Evolutionary conservation across 2,797 vertebrate species (phyloP).

Genomic region (Ctenosaura bakeri): DNA sequence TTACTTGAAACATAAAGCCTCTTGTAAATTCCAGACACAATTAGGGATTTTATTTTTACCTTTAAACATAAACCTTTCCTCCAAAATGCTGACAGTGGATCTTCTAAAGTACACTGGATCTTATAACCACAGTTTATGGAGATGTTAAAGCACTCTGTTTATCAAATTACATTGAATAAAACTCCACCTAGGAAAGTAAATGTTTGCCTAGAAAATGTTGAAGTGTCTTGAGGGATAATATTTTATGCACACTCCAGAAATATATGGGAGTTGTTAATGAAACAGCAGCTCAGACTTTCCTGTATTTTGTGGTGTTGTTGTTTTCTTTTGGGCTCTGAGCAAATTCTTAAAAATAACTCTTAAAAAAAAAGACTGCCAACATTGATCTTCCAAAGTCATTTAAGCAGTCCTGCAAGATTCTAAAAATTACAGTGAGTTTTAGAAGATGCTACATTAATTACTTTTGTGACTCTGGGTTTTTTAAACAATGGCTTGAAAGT

Average conservation of each 20-base stretch:
- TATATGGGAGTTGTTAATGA: accelerated
- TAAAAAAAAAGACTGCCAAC: conserved; percentile 37
- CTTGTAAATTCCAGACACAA: conserved; percentile 24
- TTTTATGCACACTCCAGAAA: accelerated
- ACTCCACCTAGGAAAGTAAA: conserved; percentile 5
- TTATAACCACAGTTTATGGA: not conserved
- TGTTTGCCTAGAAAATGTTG: not conserved
- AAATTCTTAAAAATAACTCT: not conserved
- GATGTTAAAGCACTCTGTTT: not conserved
- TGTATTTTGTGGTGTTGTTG: not conserved
- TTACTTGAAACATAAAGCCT: conserved; percentile 27
- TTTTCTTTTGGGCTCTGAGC: conserved; percentile 2
- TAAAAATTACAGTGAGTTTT: conserved; percentile 42
- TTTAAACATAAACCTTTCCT: conserved; percentile 10
- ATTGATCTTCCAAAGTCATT: conserved; percentile 32
- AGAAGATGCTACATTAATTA: conserved; percentile 63
- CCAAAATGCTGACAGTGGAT: conserved; percentile 26
- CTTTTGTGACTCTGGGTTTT: conserved; percentile 53
- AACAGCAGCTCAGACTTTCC: not conserved
- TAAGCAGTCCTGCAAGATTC: conserved; percentile 13
- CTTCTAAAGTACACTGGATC: not conserved
- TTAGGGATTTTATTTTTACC: conserved; percentile 24
- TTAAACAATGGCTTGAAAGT: conserved; percentile 41
- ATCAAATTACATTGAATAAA: not conserved
- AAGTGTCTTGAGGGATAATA: not conserved